phyloP scores from a whole-genome alignment of 35 echinoderm and acorn worm species.

The Apostichopus californicus region DNA sequence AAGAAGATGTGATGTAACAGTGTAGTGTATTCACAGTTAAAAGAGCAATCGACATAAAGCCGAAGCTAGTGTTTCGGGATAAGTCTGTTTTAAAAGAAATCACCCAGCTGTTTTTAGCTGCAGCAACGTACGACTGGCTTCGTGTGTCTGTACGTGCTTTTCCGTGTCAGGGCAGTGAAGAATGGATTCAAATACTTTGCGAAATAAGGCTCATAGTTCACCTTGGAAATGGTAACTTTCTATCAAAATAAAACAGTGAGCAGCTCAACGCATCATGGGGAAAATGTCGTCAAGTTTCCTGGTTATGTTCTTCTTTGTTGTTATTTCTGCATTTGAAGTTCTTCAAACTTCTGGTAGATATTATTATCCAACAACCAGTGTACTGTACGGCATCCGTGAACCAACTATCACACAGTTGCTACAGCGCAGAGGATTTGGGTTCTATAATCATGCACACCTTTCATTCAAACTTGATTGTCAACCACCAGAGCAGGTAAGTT shows the following conservation, averaged over 20 bases:
- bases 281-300: not conserved
- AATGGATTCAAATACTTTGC: no score
- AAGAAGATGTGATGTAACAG: no score
- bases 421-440: not conserved
- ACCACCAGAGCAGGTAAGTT: not conserved
- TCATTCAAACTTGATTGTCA: not conserved
- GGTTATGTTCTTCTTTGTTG: not conserved
- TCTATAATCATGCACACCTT: not conserved
- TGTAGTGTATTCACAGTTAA: no score
- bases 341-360: slow-evolving; percentile 7
- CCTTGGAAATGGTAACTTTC: no score
- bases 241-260: no score
- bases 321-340: not conserved
- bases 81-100: not conserved
- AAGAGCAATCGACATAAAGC: not conserved
- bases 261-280: not conserved
- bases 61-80: not conserved
- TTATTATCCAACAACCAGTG: not conserved
- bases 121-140: not conserved
- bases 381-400: not conserved
- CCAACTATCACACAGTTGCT: not conserved
- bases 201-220: no score
- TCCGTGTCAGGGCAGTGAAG: no score
- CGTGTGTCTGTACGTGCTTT: no score
- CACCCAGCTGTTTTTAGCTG: not conserved